These are phyloP conservation scores for Motacilla tschutschensis DNA, from an alignment of 2,113 vertebrate genomes.

Conservation along the genomic window DNA sequence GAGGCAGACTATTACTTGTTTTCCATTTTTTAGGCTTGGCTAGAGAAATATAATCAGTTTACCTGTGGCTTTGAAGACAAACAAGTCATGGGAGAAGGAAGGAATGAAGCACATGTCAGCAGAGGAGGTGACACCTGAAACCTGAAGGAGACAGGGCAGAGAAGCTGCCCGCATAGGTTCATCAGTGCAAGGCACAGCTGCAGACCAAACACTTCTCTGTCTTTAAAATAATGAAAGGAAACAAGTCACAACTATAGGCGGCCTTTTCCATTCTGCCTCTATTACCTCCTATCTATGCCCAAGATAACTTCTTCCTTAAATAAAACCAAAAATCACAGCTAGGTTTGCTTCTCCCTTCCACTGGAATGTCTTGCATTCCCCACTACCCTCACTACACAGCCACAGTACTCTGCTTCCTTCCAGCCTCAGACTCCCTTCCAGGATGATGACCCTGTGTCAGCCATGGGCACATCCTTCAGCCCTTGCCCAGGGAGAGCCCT, in stretches of 20 bases:
- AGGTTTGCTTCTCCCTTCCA: not conserved
- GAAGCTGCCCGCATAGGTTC: not conserved
- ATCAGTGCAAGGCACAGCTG: not conserved
- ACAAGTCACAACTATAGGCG: not conserved
- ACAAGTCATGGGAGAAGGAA: not conserved
- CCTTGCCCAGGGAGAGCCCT: not conserved
- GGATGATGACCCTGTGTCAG: fast-evolving
- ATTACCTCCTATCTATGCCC: not conserved
- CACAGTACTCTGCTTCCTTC: not conserved
- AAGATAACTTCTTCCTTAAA: not conserved
- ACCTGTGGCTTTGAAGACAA: not conserved
- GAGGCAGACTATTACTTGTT: not conserved
- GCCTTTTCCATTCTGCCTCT: not conserved
- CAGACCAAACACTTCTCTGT: not conserved
- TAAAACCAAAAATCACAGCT: not conserved
- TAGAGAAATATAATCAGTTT: not conserved
- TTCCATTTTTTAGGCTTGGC: not conserved
- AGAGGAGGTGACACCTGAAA: not conserved
- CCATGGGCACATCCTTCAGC: not conserved
- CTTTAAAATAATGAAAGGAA: not conserved
- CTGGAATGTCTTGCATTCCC: not conserved
- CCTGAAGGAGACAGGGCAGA: not conserved
- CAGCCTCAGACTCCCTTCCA: not conserved
- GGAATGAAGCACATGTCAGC: not conserved
- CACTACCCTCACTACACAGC: too few relatives aligned